phyloP scores from a whole-genome alignment of 2,797 vertebrate genomes.

The Tapera naevia region DNA sequence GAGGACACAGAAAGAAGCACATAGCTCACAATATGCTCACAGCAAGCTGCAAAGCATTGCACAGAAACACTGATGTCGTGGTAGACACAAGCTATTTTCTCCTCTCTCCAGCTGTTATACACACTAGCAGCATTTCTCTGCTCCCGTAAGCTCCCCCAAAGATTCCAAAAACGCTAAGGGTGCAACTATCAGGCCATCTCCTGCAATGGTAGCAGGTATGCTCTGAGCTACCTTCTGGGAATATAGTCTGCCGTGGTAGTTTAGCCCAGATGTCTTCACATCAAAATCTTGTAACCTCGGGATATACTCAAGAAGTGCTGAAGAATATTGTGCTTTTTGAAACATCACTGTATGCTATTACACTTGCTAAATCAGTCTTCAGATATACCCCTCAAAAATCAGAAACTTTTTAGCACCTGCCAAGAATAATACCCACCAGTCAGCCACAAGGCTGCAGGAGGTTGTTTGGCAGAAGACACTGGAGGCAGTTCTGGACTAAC shows the following conservation, averaged over 20 bases:
- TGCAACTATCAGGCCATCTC: neutral
- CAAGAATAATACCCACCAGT: neutral
- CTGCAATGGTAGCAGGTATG: neutral
- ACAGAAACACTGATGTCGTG: neutral
- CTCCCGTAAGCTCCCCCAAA: neutral
- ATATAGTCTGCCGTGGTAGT: neutral
- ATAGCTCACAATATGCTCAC: accelerated
- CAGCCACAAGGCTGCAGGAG: neutral
- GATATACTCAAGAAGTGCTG: neutral
- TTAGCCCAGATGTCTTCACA: neutral
- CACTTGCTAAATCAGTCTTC: neutral
- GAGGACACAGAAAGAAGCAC: neutral
- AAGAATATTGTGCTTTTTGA: neutral
- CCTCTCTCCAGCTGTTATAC: neutral
- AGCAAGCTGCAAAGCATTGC: neutral
- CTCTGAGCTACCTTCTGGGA: neutral
- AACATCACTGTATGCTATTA: neutral
- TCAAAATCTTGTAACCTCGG: neutral
- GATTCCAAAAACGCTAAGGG: neutral
- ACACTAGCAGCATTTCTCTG: neutral
- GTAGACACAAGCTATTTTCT: neutral
- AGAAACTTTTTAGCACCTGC: neutral
- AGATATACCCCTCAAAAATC: neutral
- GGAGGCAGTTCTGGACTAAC: neutral
- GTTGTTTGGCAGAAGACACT: neutral